phyloP scores from a whole-genome alignment of 2,888 invertebrate genomes.

The Drosophila antonietae region DNA sequence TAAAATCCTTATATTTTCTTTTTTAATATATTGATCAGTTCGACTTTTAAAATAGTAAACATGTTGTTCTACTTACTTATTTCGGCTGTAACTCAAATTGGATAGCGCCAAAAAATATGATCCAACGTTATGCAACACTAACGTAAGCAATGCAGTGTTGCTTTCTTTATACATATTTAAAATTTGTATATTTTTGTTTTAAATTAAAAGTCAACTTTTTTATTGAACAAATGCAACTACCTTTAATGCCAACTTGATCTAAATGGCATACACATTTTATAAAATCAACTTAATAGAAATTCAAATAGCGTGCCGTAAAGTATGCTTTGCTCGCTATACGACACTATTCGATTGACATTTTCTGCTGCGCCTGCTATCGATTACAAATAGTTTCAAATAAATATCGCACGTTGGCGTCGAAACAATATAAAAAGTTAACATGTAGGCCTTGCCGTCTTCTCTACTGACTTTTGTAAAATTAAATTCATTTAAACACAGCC shows the following conservation, averaged over 20 bases:
- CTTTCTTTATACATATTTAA: background rate
- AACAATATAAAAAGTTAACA: background rate
- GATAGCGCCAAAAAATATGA: background rate
- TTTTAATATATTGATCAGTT: too few species aligned
- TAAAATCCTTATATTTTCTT: too few species aligned
- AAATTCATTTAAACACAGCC: constrained; percentile 4
- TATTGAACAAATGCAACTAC: too few species aligned
- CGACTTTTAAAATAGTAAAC: too few species aligned
- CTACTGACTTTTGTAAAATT: background rate
- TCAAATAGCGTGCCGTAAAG: background rate
- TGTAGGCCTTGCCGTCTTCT: background rate
- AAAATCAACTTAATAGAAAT: background rate
- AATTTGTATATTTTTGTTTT: too few species aligned
- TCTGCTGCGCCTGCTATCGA: background rate
- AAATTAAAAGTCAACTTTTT: too few species aligned
- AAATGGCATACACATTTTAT: background rate
- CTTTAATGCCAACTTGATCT: too few species aligned
- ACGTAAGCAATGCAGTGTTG: background rate
- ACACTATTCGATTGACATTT: background rate
- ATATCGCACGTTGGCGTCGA: background rate
- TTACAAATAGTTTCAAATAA: background rate
- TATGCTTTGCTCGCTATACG: background rate
- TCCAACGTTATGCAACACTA: background rate
- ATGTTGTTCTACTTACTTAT: too few species aligned
- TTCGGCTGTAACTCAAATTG: background rate